Percentiles rank a stretch among this genome's conserved stretches.
Conservation (phyloP, 2,888 invertebrate species). For the Cistogaster globosa region DNA sequence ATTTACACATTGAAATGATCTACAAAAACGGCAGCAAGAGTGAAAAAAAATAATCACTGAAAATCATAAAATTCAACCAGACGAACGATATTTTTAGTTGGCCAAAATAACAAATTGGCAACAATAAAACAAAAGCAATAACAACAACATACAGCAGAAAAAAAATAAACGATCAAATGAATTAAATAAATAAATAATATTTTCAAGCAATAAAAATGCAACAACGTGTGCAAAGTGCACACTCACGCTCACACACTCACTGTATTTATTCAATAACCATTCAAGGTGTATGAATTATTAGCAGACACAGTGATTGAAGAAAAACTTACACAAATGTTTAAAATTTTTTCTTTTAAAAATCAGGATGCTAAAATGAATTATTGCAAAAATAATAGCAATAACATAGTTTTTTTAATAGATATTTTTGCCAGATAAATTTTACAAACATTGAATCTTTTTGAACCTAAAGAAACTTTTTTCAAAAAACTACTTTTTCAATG, state of each 20-base stretch:
- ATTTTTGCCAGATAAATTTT: too few species aligned
- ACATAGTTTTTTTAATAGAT: too few species aligned
- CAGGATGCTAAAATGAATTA: too few species aligned
- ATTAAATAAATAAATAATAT: constrained; percentile 61
- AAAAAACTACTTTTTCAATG: too few species aligned
- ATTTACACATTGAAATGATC: constrained; percentile 47
- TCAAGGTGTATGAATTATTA: constrained; percentile 30
- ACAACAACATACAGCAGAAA: constrained; percentile 14
- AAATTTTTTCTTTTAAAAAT: too few species aligned
- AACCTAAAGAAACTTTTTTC: too few species aligned
- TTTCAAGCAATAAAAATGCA: constrained; percentile 61
- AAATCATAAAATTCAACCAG: constrained; percentile 40
- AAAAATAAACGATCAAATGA: constrained; percentile 59
- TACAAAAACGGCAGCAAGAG: constrained; percentile 8
- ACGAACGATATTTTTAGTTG: constrained; percentile 55
- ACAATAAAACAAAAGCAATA: constrained; percentile 50
- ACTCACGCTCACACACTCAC: background rate
- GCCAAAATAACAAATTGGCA: constrained; percentile 65
- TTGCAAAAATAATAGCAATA: too few species aligned
- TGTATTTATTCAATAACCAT: constrained; percentile 22
- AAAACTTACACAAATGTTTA: too few species aligned
- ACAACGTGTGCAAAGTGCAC: constrained; percentile 61
- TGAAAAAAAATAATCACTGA: constrained; percentile 7
- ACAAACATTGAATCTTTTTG: too few species aligned
- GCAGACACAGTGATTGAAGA: background rate